Percentiles rank a stretch among this genome's conserved stretches.
phyloP scores from a whole-genome alignment of 2,888 invertebrate species.

The Parnassius apollo region DNA sequence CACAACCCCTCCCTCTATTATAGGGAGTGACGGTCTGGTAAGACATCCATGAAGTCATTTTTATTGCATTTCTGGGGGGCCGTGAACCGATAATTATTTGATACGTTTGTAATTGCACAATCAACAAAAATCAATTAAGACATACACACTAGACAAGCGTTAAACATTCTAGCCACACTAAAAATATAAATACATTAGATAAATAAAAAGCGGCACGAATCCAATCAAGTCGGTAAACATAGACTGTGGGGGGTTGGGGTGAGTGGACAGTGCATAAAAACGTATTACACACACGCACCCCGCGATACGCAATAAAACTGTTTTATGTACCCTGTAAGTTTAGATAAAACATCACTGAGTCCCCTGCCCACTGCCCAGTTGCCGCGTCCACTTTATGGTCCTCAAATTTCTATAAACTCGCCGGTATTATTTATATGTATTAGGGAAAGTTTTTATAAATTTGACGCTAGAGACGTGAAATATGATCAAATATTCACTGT shows the following conservation, averaged over 20 bases:
- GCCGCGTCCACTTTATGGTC: conserved; percentile 71
- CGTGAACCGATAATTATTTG: background rate
- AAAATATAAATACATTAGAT: conserved; percentile 58
- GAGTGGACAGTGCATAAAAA: conserved; percentile 45
- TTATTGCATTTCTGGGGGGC: no score
- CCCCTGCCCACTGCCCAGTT: conserved; percentile 54
- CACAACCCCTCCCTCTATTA: no score
- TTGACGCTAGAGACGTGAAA: conserved; percentile 11
- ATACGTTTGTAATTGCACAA: background rate
- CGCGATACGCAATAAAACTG: conserved; percentile 65
- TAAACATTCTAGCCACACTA: conserved; percentile 46
- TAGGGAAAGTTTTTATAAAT: conserved; percentile 18
- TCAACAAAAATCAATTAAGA: conserved; percentile 21
- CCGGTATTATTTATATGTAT: conserved; percentile 38
- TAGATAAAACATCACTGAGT: conserved; percentile 61
- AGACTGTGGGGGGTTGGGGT: conserved; percentile 34
- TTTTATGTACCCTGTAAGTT: conserved; percentile 65
- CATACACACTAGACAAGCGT: conserved; percentile 29
- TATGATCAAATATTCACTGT: background rate
- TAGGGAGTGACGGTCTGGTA: no score
- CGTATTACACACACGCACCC: conserved; percentile 47
- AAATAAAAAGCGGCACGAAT: conserved; percentile 75
- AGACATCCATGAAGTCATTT: no score
- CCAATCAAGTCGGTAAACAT: conserved; percentile 75
- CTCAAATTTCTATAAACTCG: conserved; percentile 74